Conservation (phyloP, 2,797 vertebrate species). For the Lepilemur ruficaudatus region DNA sequence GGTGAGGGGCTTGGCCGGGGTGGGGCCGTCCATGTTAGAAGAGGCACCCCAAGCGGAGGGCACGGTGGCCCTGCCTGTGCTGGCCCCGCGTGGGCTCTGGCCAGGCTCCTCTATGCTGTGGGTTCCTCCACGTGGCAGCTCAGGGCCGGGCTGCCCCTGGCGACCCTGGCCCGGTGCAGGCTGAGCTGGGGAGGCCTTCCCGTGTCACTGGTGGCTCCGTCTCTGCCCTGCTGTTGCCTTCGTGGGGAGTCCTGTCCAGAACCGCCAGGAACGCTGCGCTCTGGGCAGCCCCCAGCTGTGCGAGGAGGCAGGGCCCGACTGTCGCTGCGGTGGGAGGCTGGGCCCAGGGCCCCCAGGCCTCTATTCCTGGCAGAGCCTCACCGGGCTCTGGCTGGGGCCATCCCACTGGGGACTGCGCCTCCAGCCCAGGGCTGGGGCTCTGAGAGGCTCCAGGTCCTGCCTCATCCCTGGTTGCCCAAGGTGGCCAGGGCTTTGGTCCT, state of each 20-base stretch:
- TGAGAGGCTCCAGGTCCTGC: no score
- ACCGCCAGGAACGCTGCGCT: rapidly evolving
- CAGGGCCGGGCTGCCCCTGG: not conserved
- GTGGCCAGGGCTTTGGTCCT: not conserved
- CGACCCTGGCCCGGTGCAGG: not conserved
- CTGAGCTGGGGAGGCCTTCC: not conserved
- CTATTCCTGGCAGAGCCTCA: not conserved
- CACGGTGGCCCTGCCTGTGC: not conserved
- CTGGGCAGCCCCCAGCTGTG: not conserved
- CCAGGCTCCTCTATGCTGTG: not conserved
- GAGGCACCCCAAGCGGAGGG: not conserved
- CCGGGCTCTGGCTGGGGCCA: not conserved
- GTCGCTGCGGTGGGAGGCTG: not conserved
- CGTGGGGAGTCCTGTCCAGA: not conserved
- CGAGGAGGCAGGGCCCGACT: not conserved
- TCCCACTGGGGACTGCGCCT: not conserved
- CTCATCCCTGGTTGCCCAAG: not conserved
- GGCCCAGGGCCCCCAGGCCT: not conserved
- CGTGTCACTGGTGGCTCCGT: not conserved
- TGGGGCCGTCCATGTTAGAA: not conserved
- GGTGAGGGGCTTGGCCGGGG: no score
- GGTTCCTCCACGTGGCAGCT: no score
- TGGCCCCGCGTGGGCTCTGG: not conserved
- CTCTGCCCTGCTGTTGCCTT: not conserved
- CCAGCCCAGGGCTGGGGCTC: no score